Evolutionary conservation across 1,140 invertebrate genomes (phyloP).

Genomic region (Diorhabda carinulata): DNA sequence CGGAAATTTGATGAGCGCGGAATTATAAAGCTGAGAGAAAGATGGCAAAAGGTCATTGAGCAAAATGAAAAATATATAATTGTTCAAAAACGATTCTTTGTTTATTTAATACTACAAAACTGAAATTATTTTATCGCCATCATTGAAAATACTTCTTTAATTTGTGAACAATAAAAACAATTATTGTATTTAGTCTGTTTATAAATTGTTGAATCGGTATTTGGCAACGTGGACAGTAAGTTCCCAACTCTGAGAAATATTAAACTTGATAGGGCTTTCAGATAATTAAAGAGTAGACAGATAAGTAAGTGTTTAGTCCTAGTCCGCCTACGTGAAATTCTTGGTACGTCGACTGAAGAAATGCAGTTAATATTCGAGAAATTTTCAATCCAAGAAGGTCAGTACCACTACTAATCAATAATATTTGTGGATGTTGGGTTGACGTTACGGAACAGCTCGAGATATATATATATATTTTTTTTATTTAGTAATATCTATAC

Average conservation of each 20-base stretch:
- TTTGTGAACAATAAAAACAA: too few species aligned
- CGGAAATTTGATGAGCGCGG: too few species aligned
- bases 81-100: too few species aligned
- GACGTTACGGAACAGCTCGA: constrained; percentile 4
- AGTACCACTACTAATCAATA: constrained; percentile 12
- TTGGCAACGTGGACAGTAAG: constrained; percentile 5
- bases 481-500: too few species aligned
- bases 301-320: constrained; percentile 40
- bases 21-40: too few species aligned
- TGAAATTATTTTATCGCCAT: too few species aligned
- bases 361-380: constrained; percentile 18
- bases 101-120: too few species aligned
- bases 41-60: too few species aligned
- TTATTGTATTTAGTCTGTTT: too few species aligned
- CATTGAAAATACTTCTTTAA: too few species aligned
- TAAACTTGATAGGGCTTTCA: constrained; percentile 42
- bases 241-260: constrained; percentile 30
- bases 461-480: background rate
- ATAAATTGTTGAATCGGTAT: background rate
- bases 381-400: constrained; percentile 10
- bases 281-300: constrained; percentile 41
- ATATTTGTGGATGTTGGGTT: constrained; percentile 1
- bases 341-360: constrained; percentile 11
- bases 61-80: too few species aligned
- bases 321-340: constrained; percentile 41